Base-by-base conservation (phyloP, 2,888 invertebrate species). In the Oligia strigilis region DNA sequence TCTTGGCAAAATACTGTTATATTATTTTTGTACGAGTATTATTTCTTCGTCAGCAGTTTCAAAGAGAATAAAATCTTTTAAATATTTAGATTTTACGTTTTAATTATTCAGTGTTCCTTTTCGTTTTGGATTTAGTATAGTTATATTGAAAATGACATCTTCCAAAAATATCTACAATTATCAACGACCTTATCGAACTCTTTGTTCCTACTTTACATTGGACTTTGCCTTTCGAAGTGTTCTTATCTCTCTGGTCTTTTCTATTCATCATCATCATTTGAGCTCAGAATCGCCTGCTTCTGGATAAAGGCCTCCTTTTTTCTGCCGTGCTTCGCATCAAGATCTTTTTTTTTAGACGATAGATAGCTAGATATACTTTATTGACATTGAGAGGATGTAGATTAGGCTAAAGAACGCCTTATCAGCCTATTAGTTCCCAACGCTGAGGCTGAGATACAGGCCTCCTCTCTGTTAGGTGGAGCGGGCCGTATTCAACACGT, bases 1-100 rank as follows among this genome's bases (percentile, higher is more conserved):
- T 85, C 77, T 81, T 40, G 60, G 70, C n/a, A 64, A 81, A 77
- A 83, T 77, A 75, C 66, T 55, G 62, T 76, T 78, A 76, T 65
- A 62, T 82, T 81, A 70, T 75, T 72, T 85, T 84, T 58, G 65
- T 72, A 60, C 36, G 52, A 40, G 43, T 29, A 69, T 40, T 65
- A 49, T 72, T 70, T 76, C 46, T 55, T 19, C 52, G 11, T 52
- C 73, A 78, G 52, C 65, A 75, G 55, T 52, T 60, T 65, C 14
- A 36, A 23, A 40, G 17, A 36, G 4, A 71, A 46, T 55, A 19
- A 46, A 64, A 55, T 80, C 3, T 55, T 71, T n/a, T 65, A n/a
- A 40, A 17, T 43, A 72, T 75, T 55, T 46, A 36, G 43, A 11
- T 23, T 13, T 66, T 3, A 60, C 2, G 66, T 60, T 74, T 60